Percentiles rank a stretch among this genome's conserved stretches.
These are phyloP conservation scores for Alca torda DNA, from an alignment of 2,797 vertebrate species.

Conservation along the genomic window DNA sequence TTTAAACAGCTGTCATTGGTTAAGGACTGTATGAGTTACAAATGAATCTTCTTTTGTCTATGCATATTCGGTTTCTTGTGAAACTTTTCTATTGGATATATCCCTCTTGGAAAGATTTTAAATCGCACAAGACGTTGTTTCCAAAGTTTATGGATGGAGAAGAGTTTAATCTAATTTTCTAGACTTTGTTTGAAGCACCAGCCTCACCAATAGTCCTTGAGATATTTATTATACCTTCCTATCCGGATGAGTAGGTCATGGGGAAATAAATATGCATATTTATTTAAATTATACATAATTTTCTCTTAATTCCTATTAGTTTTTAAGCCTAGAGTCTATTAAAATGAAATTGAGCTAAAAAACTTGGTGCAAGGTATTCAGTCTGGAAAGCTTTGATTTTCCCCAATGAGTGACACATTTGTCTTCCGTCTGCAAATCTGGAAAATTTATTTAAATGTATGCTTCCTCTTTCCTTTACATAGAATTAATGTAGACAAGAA, in stretches of 20 bases:
- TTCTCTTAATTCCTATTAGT: conserved; percentile 9
- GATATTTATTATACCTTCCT: conserved; percentile 18
- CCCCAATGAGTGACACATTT: conserved; percentile 40
- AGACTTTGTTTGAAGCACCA: not conserved
- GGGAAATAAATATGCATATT: conserved; percentile 34
- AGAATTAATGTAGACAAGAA: conserved; percentile 39
- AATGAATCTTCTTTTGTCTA: not conserved
- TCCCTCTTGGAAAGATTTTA: not conserved
- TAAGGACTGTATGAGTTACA: not conserved
- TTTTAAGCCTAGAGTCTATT: conserved; percentile 25
- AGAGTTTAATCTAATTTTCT: not conserved
- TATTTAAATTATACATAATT: conserved; percentile 31
- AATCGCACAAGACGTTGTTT: not conserved
- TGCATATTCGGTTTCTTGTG: not conserved
- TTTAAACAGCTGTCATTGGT: not conserved
- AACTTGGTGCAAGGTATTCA: not conserved
- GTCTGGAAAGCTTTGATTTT: conserved; percentile 42
- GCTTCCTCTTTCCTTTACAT: conserved; percentile 9
- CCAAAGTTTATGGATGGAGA: not conserved
- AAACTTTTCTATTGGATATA: not conserved
- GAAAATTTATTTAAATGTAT: conserved; percentile 68
- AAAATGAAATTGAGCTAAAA: conserved; percentile 11
- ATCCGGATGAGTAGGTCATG: not conserved
- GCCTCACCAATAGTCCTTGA: not conserved
- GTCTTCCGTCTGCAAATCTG: conserved; percentile 51